A percentile compares a stretch with the other conserved stretches of the same genome.
Evolutionary conservation across 2,797 vertebrate species (phyloP).

Genomic region (Pantherophis alleghaniensis): DNA sequence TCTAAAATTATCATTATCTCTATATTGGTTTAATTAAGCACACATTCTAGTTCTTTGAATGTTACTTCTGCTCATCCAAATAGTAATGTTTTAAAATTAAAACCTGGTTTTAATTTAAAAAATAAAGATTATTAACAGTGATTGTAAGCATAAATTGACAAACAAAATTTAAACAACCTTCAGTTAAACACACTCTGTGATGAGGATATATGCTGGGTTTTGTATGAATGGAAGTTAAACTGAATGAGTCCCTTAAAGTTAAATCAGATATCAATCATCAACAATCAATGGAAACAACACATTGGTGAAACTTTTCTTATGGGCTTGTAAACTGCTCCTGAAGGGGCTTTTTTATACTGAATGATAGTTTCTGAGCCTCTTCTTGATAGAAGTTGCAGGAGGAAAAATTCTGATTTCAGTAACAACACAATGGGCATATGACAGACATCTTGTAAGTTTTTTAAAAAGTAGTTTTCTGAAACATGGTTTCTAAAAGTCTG

Average conservation of each 20-base stretch:
- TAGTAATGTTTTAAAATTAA: conserved; percentile 32
- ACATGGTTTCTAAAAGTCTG: conserved; percentile 59
- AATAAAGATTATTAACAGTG: background rate
- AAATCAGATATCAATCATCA: conserved; percentile 25
- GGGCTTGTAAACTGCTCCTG: background rate
- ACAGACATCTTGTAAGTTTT: background rate
- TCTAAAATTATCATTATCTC: background rate
- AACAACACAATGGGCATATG: conserved; percentile 11
- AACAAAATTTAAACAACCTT: background rate
- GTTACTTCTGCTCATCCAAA: conserved; percentile 23
- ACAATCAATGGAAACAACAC: conserved; percentile 12
- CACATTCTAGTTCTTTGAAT: background rate
- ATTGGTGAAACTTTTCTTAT: conserved; percentile 29
- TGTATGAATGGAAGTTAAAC: conserved; percentile 38
- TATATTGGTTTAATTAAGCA: background rate
- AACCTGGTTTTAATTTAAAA: background rate
- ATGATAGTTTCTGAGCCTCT: conserved; percentile 18
- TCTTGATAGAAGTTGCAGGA: conserved; percentile 31
- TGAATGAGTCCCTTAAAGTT: conserved; percentile 44
- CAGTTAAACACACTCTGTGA: conserved; percentile 8
- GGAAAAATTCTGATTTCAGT: conserved; percentile 19
- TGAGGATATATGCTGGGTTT: background rate
- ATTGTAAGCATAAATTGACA: conserved; percentile 22
- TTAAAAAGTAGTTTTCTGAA: conserved; percentile 39
- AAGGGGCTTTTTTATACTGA: conserved; percentile 19